phyloP scores from a whole-genome alignment of 2,888 invertebrate species.

The Cyrtodaria siliqua region DNA sequence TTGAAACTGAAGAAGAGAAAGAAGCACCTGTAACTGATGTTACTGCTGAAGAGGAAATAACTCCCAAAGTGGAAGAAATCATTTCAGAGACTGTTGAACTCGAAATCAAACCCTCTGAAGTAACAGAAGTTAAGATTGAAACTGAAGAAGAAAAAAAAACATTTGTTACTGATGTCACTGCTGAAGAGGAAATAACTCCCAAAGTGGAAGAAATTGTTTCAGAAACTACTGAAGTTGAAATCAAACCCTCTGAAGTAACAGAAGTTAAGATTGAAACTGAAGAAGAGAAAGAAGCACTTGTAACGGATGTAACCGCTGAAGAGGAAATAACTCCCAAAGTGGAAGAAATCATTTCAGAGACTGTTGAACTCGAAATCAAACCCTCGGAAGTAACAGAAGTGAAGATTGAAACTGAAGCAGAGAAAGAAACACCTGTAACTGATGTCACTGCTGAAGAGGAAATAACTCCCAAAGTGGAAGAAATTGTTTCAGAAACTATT shows the following conservation, averaged over 20 bases:
- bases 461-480: conserved; percentile 14
- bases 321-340: conserved; percentile 17
- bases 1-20: conserved; percentile 9
- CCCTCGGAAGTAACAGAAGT: conserved; percentile 18
- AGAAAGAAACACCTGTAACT: conserved; percentile 12
- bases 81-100: conserved; percentile 23
- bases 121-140: conserved; percentile 23
- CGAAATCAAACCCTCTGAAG: conserved; percentile 12
- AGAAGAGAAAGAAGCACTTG: conserved; percentile 7
- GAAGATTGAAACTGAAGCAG: conserved; percentile 6
- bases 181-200: conserved; percentile 15
- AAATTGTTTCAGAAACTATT: conserved; percentile 15
- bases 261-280: conserved; percentile 22
- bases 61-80: conserved; percentile 18
- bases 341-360: conserved; percentile 29
- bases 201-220: conserved; percentile 14
- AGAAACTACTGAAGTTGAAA: conserved; percentile 18
- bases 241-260: conserved; percentile 10
- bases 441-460: conserved; percentile 23
- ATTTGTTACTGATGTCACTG: conserved; percentile 16
- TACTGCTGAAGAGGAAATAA: conserved; percentile 12
- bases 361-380: conserved; percentile 31
- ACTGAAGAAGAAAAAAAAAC: conserved; percentile 27
- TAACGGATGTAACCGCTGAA: conserved; percentile 13
- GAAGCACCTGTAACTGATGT: conserved; percentile 11